Evolutionary conservation across 2,888 invertebrate genomes (phyloP).

Genomic region (Eurytoma californica): DNA sequence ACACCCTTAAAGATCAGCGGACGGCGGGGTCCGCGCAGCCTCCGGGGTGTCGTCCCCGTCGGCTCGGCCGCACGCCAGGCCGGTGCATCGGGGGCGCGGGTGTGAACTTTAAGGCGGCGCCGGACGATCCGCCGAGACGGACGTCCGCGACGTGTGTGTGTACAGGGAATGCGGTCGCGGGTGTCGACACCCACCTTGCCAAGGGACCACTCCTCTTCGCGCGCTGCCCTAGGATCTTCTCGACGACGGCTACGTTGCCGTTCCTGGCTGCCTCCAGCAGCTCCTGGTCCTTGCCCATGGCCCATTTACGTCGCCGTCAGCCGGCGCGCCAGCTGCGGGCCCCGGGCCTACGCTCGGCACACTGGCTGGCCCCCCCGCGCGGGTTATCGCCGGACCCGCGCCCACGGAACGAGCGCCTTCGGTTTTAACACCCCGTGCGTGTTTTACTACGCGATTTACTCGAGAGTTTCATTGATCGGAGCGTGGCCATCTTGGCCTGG

Average conservation of each 20-base stretch:
- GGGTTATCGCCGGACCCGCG: constrained; percentile 10
- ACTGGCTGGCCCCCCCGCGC: constrained; percentile 1
- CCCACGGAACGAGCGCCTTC: constrained; percentile 30
- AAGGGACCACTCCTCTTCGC: constrained; percentile 95
- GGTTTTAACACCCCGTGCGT: constrained; percentile 41
- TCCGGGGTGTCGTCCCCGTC: constrained; percentile 12
- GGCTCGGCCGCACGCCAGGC: neutral
- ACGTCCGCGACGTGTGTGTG: neutral
- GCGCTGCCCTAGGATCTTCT: constrained; percentile 92
- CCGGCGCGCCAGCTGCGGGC: neutral
- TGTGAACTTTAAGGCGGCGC: neutral
- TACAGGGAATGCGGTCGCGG: constrained; percentile 39
- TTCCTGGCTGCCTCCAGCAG: constrained; percentile 95
- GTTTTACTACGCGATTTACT: constrained; percentile 74
- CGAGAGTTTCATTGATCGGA: constrained; percentile 83
- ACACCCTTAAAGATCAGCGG: neutral
- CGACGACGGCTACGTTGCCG: constrained; percentile 91
- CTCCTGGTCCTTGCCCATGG: constrained; percentile 98
- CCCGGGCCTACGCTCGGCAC: constrained; percentile 23
- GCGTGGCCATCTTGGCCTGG: constrained; percentile 81
- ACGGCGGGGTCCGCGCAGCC: neutral
- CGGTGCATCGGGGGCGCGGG: too few species aligned
- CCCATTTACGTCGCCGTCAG: constrained; percentile 73
- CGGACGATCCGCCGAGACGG: neutral
- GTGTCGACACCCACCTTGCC: constrained; percentile 84